These are phyloP conservation scores for Bibio marci DNA, from an alignment of 2,888 invertebrate genomes.

Conservation along the genomic window DNA sequence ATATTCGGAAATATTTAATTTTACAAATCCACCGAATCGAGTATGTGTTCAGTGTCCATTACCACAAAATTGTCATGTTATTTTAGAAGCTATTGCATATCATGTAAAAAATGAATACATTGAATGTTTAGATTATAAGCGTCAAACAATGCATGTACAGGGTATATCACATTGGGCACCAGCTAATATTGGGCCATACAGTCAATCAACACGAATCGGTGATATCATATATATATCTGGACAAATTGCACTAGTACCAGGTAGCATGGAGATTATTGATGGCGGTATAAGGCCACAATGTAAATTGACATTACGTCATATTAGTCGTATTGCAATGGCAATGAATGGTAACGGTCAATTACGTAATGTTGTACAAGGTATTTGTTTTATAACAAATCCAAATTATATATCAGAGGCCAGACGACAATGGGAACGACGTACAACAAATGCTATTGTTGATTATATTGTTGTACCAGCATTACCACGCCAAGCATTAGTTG, in stretches of 20 bases:
- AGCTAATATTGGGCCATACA: constrained; percentile 91
- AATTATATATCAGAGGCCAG: constrained; percentile 55
- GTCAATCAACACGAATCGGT: constrained; percentile 73
- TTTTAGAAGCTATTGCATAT: constrained; percentile 56
- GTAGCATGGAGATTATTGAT: constrained; percentile 52
- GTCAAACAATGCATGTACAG: constrained; percentile 84
- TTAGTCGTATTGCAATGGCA: constrained; percentile 64
- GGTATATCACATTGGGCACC: constrained; percentile 97
- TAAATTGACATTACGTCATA: constrained; percentile 66
- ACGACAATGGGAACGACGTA: constrained; percentile 63
- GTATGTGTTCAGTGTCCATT: constrained; percentile 72
- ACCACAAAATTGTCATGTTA: constrained; percentile 49
- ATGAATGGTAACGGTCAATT: constrained; percentile 61
- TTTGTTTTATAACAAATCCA: constrained; percentile 70
- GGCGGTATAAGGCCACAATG: constrained; percentile 71
- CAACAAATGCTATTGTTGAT: constrained; percentile 75
- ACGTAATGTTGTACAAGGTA: constrained; percentile 69
- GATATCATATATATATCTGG: constrained; percentile 77
- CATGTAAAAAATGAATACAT: neutral
- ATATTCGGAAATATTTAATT: constrained; percentile 55
- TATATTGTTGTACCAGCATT: constrained; percentile 68
- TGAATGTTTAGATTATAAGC: constrained; percentile 23
- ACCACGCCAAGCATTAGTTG: constrained; percentile 64
- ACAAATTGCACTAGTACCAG: constrained; percentile 80
- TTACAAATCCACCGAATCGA: constrained; percentile 68